Evolutionary conservation across 2,113 vertebrate genomes (phyloP), one percentile per base, ranked within the genome.

Genomic region (Gallinago paraguaiae): DNA sequence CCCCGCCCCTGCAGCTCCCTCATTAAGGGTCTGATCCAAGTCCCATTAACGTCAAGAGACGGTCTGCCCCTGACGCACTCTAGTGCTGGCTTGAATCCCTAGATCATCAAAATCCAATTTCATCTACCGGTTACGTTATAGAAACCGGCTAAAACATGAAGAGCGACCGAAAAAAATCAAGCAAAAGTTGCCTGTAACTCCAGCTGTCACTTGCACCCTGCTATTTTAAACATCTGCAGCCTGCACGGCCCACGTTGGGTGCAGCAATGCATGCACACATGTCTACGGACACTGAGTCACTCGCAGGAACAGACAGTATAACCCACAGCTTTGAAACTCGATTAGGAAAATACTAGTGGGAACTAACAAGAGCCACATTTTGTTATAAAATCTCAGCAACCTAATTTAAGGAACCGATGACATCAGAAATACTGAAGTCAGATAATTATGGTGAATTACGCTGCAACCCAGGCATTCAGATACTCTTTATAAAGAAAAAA

Each of bases 281-380:
- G 84, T 90, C 72, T 33, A 93, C 11, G 92, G 88, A 89, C 96
- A 90, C 87, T 95, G 93, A 96, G 81, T 96, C 95, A 96, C 6
- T 64, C 71, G 76, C 57, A 96, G 81, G 85, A 80, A 95, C 94
- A 96, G 94, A 94, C 95, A 94, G 68, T 3, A 50, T n/a, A 93
- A 94, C 82, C 96, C 96, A 93, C 72, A 82, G 72, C 27, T 95
- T 78, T 82, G 81, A 93, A 88, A 93, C 79, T 84, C 77, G 51
- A 30, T 86, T 71, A 89, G 84, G 75, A 84, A 90, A 92, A 96
- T 82, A 82, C 86, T 64, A 89, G 61, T 61, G 88, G 72, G 78
- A 92, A 89, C 80, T 92, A 95, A 95, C 59, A 69, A 92, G 92
- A 94, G 77, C 59, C 96, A 95, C 56, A 93, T 95, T 97, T 96